These are phyloP conservation scores for Aphodius sticticus DNA, from an alignment of 2,888 invertebrate genomes.

Conservation along the genomic window DNA sequence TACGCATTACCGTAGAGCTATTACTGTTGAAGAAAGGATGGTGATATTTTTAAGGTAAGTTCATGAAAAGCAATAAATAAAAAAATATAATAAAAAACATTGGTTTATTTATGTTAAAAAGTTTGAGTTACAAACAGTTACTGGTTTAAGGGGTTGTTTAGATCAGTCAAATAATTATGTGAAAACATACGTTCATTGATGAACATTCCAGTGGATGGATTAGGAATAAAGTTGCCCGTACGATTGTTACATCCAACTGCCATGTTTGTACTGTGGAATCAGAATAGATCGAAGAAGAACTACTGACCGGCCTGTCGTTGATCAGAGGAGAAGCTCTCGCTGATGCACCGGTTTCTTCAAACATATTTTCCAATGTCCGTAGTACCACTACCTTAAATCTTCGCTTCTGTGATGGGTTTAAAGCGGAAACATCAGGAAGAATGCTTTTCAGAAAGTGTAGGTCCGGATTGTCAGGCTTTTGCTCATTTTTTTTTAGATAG, in stretches of 20 bases:
- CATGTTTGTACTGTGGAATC: constrained; percentile 20
- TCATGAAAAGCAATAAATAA: constrained; percentile 18
- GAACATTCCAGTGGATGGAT: constrained; percentile 18
- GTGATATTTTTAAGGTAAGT: constrained; percentile 22
- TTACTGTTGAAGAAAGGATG: constrained; percentile 12
- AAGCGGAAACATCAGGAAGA: constrained; percentile 12
- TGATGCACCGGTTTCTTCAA: not conserved
- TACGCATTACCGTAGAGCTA: constrained; percentile 16
- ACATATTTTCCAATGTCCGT: not conserved
- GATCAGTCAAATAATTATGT: constrained; percentile 12
- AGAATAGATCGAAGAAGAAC: constrained; percentile 18
- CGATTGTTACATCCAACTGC: constrained; percentile 15
- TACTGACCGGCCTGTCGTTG: constrained; percentile 20
- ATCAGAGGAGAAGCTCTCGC: constrained; percentile 6
- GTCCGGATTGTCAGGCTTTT: constrained; percentile 18
- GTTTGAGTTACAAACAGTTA: constrained; percentile 8
- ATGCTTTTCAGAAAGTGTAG: constrained; percentile 16
- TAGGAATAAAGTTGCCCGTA: constrained; percentile 12
- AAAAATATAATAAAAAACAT: constrained; percentile 14
- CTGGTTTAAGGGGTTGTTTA: constrained; percentile 12
- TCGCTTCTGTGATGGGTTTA: constrained; percentile 20
- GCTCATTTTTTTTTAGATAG: constrained; percentile 18
- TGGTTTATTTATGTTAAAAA: constrained; percentile 22
- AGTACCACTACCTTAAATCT: too few species aligned
- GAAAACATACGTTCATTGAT: constrained; percentile 13